Evolutionary conservation across 37 sponge, comb jelly and placozoan species (phyloP), one percentile per base, ranked within the genome.

Genomic region (Dysidea cf. avara): DNA sequence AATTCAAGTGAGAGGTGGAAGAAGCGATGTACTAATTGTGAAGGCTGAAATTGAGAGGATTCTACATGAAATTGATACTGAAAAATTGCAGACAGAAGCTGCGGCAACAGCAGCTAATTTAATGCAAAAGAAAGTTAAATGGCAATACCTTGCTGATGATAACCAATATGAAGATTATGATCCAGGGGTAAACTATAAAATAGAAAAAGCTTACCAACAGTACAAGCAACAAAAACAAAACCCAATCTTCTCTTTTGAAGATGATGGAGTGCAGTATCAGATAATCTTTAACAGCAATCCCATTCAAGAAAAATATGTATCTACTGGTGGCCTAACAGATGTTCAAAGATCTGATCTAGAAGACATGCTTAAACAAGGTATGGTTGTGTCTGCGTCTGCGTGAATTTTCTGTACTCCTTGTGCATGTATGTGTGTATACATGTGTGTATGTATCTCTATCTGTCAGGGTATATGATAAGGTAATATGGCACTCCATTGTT

Each of bases 131-230:
- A 52, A 21, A 6, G 52, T 84, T 7, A 18, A 71, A 28, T 84
- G 85, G 85, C 39, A 62, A 28, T 49, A 72, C 25, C 79, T 29
- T 40, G 59, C 64, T 29, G 35, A 40, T 60, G 64, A 56, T 1
- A 16, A 20, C 32, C 35, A 71, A n/a, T 64, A 40, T 38, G 59
- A 39, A 2, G 60, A 71, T 28, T 84, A 84, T 64, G 72, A 54
- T 54, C 4, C 20, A 20, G 21, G 18, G 0, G 26, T 39, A 6
- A 84, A 84, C 50, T 62, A 46, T 56, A 59, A 71, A 9, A 77
- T 84, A 53, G 85, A 84, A 51, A 7, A 34, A 25, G 84, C 76
- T n/a, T 76, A 53, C 35, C 53, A 69, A 7, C 6, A 39, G 6
- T 61, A 76, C 0, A 56, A 76, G 24, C 37, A 12, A 30, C 5